Base-by-base conservation (phyloP, 2,888 invertebrate genomes). In the Lasioglossum calceatum region DNA sequence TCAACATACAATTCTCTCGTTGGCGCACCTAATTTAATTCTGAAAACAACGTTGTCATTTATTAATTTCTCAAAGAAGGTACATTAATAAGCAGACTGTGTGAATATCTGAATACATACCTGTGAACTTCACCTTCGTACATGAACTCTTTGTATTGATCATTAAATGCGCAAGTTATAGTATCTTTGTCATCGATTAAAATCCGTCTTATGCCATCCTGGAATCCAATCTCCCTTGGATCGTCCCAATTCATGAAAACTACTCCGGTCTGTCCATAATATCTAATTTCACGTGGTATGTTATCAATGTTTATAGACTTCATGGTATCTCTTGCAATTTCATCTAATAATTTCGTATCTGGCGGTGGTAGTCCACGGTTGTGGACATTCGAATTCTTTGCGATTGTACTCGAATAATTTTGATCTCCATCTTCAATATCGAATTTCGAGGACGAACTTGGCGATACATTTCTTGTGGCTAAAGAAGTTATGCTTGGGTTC, bases 1-100 rank as follows among this genome's bases (percentile, higher is more conserved):
- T 99, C 98, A 75, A 99, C 97, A 92, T 97, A 98, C 58, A 99
- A 96, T 93, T 99, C 99, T 79, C 99, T 96, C 0, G 99, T 98
- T 0, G 99, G 99, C 19, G 98, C 98, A 27, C 99, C 99, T 90
- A 99, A 97, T 90, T 98, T 97, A 61, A 99, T 97, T 86, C 97
- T 97, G 85, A 36, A 92, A 95, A 81, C 14, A 76, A 64, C 19
- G 64, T 50, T 14, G 8, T 50, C 5, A 36, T 36, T 64, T 14
- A 47, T 58, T 47, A 71, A 67, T 67, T 73, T 27, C 32, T 32
- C 8, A 64, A 36, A 76, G 0, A 44, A 36, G 76, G 67, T 14
- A 4, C 32, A 23, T 72, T 39, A 19, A 12, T 36, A 3, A 27
- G 70, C 47, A 54, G 71, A 75, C 16, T 7, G 14, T 19, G 61